Evolutionary conservation across 2,888 invertebrate species (phyloP), one percentile per base, ranked within the genome.

Genomic region (Amiota minor): DNA sequence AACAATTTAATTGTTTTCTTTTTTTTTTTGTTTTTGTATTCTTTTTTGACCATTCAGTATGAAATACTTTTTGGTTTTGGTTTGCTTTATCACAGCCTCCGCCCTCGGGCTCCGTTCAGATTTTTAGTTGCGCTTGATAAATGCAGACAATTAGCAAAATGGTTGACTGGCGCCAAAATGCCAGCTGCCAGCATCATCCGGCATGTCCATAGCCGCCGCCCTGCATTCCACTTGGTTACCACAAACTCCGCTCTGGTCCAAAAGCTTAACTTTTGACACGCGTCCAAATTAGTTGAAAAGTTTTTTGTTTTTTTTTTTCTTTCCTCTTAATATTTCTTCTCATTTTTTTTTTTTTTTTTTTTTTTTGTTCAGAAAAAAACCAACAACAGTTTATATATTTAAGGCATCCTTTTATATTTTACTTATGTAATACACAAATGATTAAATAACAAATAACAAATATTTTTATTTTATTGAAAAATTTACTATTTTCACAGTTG

Each of bases 81-180:
- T 53, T n/a, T 53, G n/a, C 3, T 53, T 53, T n/a, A 8, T 16
- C 53, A 53, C 53, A 9, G 53, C 53, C 53, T 46, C 72, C 75
- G 69, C 18, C 69, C 74, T 68, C 72, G 76, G 70, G 70, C 67
- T 78, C 77, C n/a, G 75, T 68, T 71, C 75, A 70, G 70, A 70
- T 78, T 78, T 53, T 70, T 72, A 71, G 77, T 77, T 73, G 72
- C 70, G 75, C 80, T 81, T 81, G 82, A 85, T 79, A 83, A 85
- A 83, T 83, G 85, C 82, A 80, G 81, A 83, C 85, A 85, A 85
- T 82, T 85, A 83, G 83, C 83, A 74, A 83, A 85, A 82, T 82
- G 79, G 78, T 80, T 77, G 75, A 79, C 71, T 81, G 82, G 85
- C 83, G 85, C 82, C 83, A 83, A 74, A 65, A 65, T 65, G 64